Evolutionary conservation across 1,140 invertebrate genomes (phyloP).

Genomic region (Pteromalus puparum): DNA sequence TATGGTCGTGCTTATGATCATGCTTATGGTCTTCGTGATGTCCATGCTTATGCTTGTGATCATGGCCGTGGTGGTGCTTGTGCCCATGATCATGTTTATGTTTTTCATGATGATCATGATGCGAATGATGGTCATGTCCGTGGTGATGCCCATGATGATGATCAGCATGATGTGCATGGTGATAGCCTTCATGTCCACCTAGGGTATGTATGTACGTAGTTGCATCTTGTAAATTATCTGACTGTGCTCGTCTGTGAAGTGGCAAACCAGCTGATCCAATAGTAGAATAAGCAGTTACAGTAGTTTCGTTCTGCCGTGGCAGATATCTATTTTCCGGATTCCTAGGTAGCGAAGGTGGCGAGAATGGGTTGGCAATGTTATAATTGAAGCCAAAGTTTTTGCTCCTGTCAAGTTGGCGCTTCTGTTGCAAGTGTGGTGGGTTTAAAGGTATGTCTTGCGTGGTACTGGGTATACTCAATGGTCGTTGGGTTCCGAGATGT

Average conservation of each 20-base stretch:
- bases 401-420: background rate
- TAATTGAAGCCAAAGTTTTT: conserved; percentile 18
- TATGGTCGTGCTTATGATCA: conserved; percentile 22
- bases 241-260: background rate
- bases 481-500: background rate
- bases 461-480: conserved; percentile 15
- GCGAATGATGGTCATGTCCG: background rate
- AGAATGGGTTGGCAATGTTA: background rate
- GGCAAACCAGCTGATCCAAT: background rate
- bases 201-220: background rate
- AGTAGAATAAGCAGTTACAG: background rate
- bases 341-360: background rate
- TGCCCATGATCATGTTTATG: conserved; percentile 30
- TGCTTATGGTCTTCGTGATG: conserved; percentile 39
- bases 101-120: conserved; percentile 23
- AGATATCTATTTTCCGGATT: background rate
- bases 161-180: conserved; percentile 20
- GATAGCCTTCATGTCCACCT: background rate
- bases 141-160: conserved; percentile 34
- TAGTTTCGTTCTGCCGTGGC: background rate
- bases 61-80: conserved; percentile 20
- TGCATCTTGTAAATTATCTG: conserved; percentile 37
- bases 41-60: conserved; percentile 20
- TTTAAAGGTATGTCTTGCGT: conserved; percentile 20
- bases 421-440: conserved; percentile 9